A percentile compares a stretch with the other conserved stretches of the same genome.
Conservation (phyloP, 1,140 invertebrate genomes). For the Neodiprion pinetum region DNA sequence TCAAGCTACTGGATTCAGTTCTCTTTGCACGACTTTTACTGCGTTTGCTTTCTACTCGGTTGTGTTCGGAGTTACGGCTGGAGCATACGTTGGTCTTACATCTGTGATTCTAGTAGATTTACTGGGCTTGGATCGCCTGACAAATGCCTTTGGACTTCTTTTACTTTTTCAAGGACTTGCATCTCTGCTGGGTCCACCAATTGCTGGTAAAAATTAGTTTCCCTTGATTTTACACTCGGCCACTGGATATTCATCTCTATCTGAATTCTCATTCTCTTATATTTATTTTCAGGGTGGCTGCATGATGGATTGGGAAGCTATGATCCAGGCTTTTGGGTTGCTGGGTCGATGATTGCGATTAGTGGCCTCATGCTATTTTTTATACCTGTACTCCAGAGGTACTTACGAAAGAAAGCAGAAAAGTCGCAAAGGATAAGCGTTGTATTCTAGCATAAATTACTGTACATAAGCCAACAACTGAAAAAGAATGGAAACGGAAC, state of each 20-base stretch:
- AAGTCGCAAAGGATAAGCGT: slow-evolving; percentile 9
- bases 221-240: background rate
- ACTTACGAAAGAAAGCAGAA: slow-evolving; percentile 29
- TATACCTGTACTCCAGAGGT: slow-evolving; percentile 79
- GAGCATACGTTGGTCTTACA: slow-evolving; percentile 92
- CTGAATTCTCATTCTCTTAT: slow-evolving; percentile 16
- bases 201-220: slow-evolving; percentile 73
- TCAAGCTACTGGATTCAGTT: slow-evolving; percentile 81
- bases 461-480: too few species aligned
- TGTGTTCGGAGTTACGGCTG: slow-evolving; percentile 87
- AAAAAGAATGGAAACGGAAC: too few species aligned
- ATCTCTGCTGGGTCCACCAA: slow-evolving; percentile 85
- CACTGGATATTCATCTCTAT: slow-evolving; percentile 1
- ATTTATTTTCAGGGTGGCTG: slow-evolving; percentile 74
- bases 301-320: slow-evolving; percentile 82
- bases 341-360: slow-evolving; percentile 81
- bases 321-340: slow-evolving; percentile 82
- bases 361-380: slow-evolving; percentile 90
- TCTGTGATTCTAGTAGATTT: slow-evolving; percentile 90
- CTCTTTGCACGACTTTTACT: slow-evolving; percentile 73
- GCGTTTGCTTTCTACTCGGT: slow-evolving; percentile 79
- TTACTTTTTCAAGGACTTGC: slow-evolving; percentile 92
- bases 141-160: slow-evolving; percentile 92
- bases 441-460: background rate
- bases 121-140: slow-evolving; percentile 84